A percentile compares a stretch with the other conserved stretches of the same genome.
Evolutionary conservation across 2,888 invertebrate genomes (phyloP).

Genomic region (Microplitis deprimator): DNA sequence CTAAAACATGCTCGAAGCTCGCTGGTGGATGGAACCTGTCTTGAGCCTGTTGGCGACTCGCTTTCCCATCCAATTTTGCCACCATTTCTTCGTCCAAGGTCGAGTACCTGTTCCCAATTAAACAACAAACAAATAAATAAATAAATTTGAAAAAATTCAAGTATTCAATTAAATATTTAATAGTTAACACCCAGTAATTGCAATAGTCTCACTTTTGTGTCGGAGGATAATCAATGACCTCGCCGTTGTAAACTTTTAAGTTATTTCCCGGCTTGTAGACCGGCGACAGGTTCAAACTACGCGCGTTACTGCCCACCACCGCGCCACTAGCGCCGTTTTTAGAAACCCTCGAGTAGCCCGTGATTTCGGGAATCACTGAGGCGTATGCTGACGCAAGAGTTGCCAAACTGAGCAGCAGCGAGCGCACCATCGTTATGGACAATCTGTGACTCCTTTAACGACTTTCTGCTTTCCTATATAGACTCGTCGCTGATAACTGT

Average conservation of each 20-base stretch:
- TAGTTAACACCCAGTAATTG: not conserved
- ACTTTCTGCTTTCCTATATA: slow-evolving; percentile 43
- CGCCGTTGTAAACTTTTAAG: slow-evolving; percentile 60
- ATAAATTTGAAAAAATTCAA: not conserved
- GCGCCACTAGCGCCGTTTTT: slow-evolving; percentile 52
- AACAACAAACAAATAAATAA: not conserved
- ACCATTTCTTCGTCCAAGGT: slow-evolving; percentile 60
- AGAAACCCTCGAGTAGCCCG: slow-evolving; percentile 60
- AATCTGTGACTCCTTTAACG: slow-evolving; percentile 10
- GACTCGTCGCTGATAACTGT: slow-evolving; percentile 62
- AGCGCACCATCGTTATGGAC: slow-evolving; percentile 42
- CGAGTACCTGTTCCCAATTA: slow-evolving; percentile 55
- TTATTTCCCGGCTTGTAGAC: slow-evolving; percentile 55
- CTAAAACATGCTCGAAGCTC: slow-evolving; percentile 53
- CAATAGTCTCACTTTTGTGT: slow-evolving; percentile 53
- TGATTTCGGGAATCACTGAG: slow-evolving; percentile 52
- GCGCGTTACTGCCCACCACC: slow-evolving; percentile 44
- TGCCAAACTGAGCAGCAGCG: slow-evolving; percentile 32
- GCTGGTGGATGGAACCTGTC: slow-evolving; percentile 65
- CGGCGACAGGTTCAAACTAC: slow-evolving; percentile 60
- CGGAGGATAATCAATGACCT: slow-evolving; percentile 59
- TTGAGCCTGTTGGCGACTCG: slow-evolving; percentile 54
- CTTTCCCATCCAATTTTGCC: slow-evolving; percentile 52
- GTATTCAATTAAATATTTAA: not conserved
- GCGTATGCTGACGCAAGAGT: slow-evolving; percentile 22